Evolutionary conservation across 2,888 invertebrate species (phyloP), one percentile per base, ranked within the genome.

Genomic region (Philereme vetulata): DNA sequence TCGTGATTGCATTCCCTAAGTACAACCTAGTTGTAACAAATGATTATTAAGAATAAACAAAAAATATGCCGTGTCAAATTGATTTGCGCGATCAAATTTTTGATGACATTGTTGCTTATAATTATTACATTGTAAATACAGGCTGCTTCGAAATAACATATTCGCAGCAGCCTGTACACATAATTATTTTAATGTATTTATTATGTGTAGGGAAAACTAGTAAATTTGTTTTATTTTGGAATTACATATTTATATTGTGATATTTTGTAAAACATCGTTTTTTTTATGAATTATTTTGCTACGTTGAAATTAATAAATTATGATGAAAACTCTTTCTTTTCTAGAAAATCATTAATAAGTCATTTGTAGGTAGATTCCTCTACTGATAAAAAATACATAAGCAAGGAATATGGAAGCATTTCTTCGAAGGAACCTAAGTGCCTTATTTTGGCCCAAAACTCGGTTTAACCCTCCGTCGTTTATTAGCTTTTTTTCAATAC

Each of bases 1-100:
- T n/a, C n/a, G n/a, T n/a, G n/a, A n/a, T n/a, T n/a, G n/a, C n/a
- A n/a, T n/a, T n/a, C n/a, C n/a, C n/a, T n/a, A n/a, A n/a, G n/a
- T n/a, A n/a, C 3, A 11, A 44, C 5, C 21, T 3, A 7, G 10
- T 7, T 8, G 42, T 42, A n/a, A 42, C 42, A 42, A n/a, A 42
- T 42, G 8, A 42, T n/a, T 4, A 42, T 4, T 42, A 42, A 42
- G 42, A 8, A 4, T n/a, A 8, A 45, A 62, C 10, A 49, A 48
- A 61, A 43, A 38, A 47, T 54, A 51, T 57, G 54, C 46, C 33
- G 60, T 53, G 65, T 67, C 58, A 49, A 46, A 53, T 60, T 59
- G 44, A 62, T 66, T 66, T 62, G 60, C 49, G 21, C 36, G 62
- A 62, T 65, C 64, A 59, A 64, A 65, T 68, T 65, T 49, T 53